These are phyloP conservation scores for Lochmaea crataegi DNA, from an alignment of 2,888 invertebrate species.

Conservation along the genomic window DNA sequence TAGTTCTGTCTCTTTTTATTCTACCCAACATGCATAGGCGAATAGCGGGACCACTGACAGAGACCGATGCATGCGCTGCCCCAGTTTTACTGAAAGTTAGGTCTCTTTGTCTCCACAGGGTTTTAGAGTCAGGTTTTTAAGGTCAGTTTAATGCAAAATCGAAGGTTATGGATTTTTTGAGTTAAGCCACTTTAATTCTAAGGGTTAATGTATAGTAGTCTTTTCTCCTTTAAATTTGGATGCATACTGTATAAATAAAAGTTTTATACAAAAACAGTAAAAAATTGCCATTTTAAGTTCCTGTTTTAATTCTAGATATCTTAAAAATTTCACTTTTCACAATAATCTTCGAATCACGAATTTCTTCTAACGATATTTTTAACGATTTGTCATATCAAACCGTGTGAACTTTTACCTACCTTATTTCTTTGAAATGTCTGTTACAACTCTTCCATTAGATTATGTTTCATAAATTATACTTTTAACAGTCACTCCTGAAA, in stretches of 20 bases:
- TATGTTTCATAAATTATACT: not conserved
- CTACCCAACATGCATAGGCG: no score
- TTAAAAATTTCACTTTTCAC: not conserved
- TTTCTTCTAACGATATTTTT: not conserved
- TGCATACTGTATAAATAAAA: not conserved
- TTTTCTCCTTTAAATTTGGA: no score
- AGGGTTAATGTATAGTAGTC: no score
- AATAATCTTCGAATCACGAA: conserved; percentile 2
- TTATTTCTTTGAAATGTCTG: not conserved
- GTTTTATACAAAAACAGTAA: not conserved
- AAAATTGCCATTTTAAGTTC: not conserved
- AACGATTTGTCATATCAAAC: not conserved
- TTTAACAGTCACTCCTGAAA: not conserved
- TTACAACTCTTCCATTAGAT: not conserved
- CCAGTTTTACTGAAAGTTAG: no score
- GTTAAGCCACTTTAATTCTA: no score
- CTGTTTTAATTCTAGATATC: not conserved
- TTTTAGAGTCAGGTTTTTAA: no score
- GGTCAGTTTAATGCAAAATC: no score
- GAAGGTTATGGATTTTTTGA: no score
- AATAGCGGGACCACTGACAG: no score
- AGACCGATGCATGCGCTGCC: no score
- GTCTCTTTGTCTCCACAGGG: no score
- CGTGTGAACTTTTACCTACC: not conserved
- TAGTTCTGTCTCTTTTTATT: no score